These are phyloP conservation scores for Drosophila histrio DNA, from an alignment of 2,888 invertebrate species.

Conservation along the genomic window DNA sequence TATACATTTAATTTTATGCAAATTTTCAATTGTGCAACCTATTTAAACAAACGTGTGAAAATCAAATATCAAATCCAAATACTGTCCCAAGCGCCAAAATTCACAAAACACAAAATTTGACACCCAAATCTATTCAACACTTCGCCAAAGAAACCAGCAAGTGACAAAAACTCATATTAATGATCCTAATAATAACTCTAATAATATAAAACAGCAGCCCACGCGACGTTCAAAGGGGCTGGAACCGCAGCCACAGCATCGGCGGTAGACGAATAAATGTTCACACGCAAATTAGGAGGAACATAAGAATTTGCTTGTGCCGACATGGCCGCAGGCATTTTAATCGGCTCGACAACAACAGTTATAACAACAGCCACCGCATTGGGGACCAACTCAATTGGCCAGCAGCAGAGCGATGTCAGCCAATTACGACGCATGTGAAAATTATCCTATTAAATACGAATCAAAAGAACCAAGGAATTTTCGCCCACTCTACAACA, in stretches of 20 bases:
- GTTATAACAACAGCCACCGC: slow-evolving; percentile 12
- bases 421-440: slow-evolving; percentile 79
- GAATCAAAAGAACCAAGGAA: slow-evolving; percentile 59
- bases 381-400: slow-evolving; percentile 15
- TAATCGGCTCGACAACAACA: slow-evolving; percentile 57
- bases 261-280: slow-evolving; percentile 46
- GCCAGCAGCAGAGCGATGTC: slow-evolving; percentile 34
- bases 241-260: slow-evolving; percentile 5
- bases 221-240: slow-evolving; percentile 42
- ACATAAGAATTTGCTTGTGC: slow-evolving; percentile 74
- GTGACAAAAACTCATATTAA: slow-evolving; percentile 73
- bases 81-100: slow-evolving; percentile 41
- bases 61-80: slow-evolving; percentile 62
- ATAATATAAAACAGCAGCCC: slow-evolving; percentile 76
- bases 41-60: slow-evolving; percentile 73
- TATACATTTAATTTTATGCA: slow-evolving; percentile 47
- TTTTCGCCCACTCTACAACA: slow-evolving; percentile 29
- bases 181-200: slow-evolving; percentile 79
- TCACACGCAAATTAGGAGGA: slow-evolving; percentile 81
- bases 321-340: slow-evolving; percentile 56
- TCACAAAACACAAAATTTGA: slow-evolving; percentile 70
- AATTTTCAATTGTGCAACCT: slow-evolving; percentile 65
- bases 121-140: slow-evolving; percentile 56
- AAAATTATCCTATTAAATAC: slow-evolving; percentile 82
- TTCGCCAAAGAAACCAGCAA: slow-evolving; percentile 48